phyloP scores from a whole-genome alignment of 2,113 vertebrate genomes.

The Chloroceryle aenea region DNA sequence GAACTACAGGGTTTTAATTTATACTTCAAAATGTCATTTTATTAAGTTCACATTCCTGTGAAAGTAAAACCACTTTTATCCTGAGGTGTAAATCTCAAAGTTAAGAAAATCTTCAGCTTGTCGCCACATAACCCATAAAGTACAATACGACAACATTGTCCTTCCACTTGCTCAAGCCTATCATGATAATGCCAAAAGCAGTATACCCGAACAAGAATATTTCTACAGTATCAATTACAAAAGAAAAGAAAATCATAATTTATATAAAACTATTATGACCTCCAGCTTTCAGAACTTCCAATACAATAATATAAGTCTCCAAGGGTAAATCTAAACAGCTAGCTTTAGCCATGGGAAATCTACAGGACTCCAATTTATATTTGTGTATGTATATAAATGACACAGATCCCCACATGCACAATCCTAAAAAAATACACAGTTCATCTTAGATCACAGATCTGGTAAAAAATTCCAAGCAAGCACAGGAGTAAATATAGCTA shows the following conservation, averaged over 20 bases:
- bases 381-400: not conserved
- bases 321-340: not conserved
- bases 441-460: not conserved
- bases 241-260: not conserved
- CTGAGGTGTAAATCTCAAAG: slow-evolving; percentile 50
- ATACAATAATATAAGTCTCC: not conserved
- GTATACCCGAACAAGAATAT: not conserved
- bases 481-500: slow-evolving; percentile 3
- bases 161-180: not conserved
- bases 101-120: slow-evolving; percentile 4
- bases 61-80: slow-evolving; percentile 25
- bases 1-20: not conserved
- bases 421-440: not conserved
- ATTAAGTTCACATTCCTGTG: not conserved
- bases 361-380: not conserved
- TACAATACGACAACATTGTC: not conserved
- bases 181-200: not conserved
- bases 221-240: not conserved
- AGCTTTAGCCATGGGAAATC: not conserved
- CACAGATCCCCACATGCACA: not conserved
- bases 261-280: not conserved
- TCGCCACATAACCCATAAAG: not conserved
- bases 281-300: not conserved
- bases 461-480: not conserved
- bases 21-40: not conserved